Conservation (phyloP, 2,888 invertebrate species). For the Yponomeuta malinellus region DNA sequence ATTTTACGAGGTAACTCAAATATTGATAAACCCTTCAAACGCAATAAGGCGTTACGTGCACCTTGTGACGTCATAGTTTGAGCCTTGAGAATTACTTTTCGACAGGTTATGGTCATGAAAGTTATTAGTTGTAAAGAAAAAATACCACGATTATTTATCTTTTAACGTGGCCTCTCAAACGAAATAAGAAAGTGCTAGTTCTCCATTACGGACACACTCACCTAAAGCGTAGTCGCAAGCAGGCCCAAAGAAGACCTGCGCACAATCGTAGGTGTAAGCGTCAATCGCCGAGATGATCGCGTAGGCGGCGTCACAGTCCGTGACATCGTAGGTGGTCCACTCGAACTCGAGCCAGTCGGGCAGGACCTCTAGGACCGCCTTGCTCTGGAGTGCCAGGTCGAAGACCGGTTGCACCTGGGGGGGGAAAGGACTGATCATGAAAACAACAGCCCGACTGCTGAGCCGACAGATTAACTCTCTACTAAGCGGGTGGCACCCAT, state of each 20-base stretch:
- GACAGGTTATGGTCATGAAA: no score
- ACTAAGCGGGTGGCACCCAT: no score
- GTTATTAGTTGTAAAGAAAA: no score
- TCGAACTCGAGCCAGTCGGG: conserved; percentile 76
- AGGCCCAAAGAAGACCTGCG: conserved; percentile 87
- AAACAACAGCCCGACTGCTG: neutral
- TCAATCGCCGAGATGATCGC: conserved; percentile 84
- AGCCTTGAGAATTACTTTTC: no score
- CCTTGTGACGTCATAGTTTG: no score
- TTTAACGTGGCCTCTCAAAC: no score
- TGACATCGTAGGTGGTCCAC: conserved; percentile 80
- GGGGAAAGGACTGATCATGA: neutral
- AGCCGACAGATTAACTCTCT: no score
- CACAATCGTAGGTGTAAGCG: conserved; percentile 81
- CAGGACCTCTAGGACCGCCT: conserved; percentile 67
- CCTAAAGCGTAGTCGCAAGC: conserved; percentile 88
- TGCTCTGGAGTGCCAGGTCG: conserved; percentile 76
- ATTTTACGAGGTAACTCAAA: no score
- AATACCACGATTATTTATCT: no score
- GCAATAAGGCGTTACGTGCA: no score
- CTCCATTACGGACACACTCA: conserved; percentile 55
- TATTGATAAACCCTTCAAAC: no score
- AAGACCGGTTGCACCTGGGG: conserved; percentile 77
- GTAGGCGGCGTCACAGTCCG: conserved; percentile 81
- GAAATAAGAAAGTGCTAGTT: no score